Base-by-base conservation (phyloP, 2,797 vertebrate genomes). In the Macrochelys suwanniensis region DNA sequence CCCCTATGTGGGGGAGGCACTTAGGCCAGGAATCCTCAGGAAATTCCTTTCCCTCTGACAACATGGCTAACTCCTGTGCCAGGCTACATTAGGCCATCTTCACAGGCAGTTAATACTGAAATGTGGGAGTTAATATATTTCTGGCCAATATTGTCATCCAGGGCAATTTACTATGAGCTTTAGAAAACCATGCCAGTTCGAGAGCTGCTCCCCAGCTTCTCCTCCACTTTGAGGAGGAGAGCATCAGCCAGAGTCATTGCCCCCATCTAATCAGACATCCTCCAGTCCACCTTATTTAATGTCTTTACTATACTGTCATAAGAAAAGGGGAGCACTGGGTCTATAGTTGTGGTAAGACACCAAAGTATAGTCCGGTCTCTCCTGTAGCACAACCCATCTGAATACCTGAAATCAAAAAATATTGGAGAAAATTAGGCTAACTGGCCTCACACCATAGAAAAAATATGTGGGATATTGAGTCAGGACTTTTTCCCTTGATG, bases 141-240 rank as follows among this genome's bases (percentile, higher is more conserved):
- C 91, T 53, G 68, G 81, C 95, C 68, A 93, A 82, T 87, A 94
- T 93, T 91, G 92, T 90, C 93, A 90, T 81, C 88, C 28, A 5
- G 16, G 86, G 65, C 89, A 90, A 79, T 37, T 83, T 76, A 74
- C 68, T 84, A 91, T 53, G 51, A 87, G 59, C 78, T 95, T 9
- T 95, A 89, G 93, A 57, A 71, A 89, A 61, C 65, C 1, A 0
- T 0, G 2, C 4, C 4, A 49, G 3, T 71, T 57, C 56, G 61
- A 93, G 13, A 49, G 4, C 15, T 77, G 45, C 74, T 49, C 13
- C 6, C 7, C 7, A 13, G 25, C 45, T 31, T 77, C 26, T 47
- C 42, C 42, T 49, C 26, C 13, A 45, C 74, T 47, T 49, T 77
- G 74, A 81, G 45, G 37, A 76, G 89, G 19, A 93, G 31, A 81